These are phyloP conservation scores for Lacerta bilineata DNA, from an alignment of 2,797 vertebrate species.

Conservation along the genomic window DNA sequence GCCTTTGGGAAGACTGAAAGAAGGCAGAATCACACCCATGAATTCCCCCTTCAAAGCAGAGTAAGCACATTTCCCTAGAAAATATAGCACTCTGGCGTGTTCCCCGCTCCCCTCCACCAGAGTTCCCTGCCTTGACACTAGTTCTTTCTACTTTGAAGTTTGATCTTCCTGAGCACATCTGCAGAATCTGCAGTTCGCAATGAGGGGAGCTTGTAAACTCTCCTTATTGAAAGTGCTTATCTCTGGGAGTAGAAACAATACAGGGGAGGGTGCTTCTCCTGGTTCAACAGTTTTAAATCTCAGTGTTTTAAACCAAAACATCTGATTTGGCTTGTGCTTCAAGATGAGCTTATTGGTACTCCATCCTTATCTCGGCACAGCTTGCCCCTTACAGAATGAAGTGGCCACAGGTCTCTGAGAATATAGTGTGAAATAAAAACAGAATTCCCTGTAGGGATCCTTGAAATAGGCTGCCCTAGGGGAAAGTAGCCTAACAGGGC, in stretches of 20 bases:
- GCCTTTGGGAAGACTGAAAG: neutral
- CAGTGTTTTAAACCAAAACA: neutral
- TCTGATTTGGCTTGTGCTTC: neutral
- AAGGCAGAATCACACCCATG: neutral
- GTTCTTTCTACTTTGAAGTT: neutral
- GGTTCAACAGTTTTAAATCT: slow-evolving; percentile 21
- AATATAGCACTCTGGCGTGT: neutral
- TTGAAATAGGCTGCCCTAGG: slow-evolving; percentile 15
- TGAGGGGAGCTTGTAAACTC: neutral
- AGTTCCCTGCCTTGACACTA: neutral
- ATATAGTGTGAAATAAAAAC: slow-evolving; percentile 16
- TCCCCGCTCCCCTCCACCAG: no score
- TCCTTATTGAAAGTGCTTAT: slow-evolving; percentile 4
- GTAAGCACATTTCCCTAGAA: neutral
- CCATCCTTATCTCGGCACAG: neutral
- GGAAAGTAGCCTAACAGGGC: neutral
- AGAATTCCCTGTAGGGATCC: slow-evolving; percentile 26
- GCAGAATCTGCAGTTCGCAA: slow-evolving; percentile 8
- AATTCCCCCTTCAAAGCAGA: neutral
- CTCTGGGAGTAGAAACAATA: slow-evolving; percentile 28
- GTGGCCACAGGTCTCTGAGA: slow-evolving; percentile 25
- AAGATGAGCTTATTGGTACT: slow-evolving; percentile 13
- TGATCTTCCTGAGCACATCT: neutral
- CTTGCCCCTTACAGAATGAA: slow-evolving; percentile 24
- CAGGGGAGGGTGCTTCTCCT: neutral